Base-by-base conservation (phyloP, 2,888 invertebrate genomes). In the Aromia moschata region DNA sequence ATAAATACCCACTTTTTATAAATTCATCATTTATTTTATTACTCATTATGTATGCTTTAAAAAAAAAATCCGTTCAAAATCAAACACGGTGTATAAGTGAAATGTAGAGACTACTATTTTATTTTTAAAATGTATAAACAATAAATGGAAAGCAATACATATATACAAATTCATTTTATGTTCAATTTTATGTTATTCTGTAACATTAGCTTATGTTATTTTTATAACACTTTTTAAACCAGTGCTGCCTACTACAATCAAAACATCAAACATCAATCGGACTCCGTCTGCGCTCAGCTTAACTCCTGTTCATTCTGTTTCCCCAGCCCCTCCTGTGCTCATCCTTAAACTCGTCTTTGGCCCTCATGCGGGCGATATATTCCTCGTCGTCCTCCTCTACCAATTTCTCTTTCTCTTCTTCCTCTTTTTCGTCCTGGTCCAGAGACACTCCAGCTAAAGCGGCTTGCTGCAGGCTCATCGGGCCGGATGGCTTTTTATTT, bases 311-410 rank as follows among this genome's bases (percentile, higher is more conserved):
- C 75, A 89, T 81, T 46, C 94, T 83, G 81, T 95, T 95, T 41
- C 95, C 95, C 88, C 91, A 93, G 9, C 95, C 95, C 58, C 94
- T 85, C 58, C 91, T 87, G 74, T 94, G 92, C 10, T 89, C 89
- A 80, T 96, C 95, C 76, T 94, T 94, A 77, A 89, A 94, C 65
- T 95, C 95, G 80, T 95, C 95, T 86, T 89, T 89, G 56, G 83
- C 85, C 16, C 93, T 85, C 72, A 86, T 83, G 53, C 87, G 83
- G 25, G 81, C 85, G 59, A 92, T 76, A 71, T 86, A 82, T 53
- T 89, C 89, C 0, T 87, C 84, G 79, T 95, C 91, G 64, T 95
- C 94, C 0, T 80, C 80, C 70, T 95, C 94, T 1, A 83, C 82
- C 63, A 86, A 79, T 4, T 79, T 79, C 70, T 93, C 92, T 74